Percentiles rank a stretch among this genome's conserved stretches.
These are phyloP conservation scores for Eilema sororculum DNA, from an alignment of 2,888 invertebrate genomes.

Conservation along the genomic window DNA sequence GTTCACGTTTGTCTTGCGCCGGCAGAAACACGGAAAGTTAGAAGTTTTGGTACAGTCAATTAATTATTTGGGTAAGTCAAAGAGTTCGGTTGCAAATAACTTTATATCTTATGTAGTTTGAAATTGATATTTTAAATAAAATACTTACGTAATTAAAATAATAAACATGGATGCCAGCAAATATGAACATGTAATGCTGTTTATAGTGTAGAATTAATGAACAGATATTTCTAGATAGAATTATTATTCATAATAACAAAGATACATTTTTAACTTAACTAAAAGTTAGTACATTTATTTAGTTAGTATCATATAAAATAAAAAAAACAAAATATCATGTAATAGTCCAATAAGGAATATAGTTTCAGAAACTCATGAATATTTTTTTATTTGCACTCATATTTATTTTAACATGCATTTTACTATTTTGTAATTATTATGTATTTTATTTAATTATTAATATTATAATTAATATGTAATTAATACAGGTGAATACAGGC, in stretches of 20 bases:
- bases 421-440: neutral
- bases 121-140: neutral
- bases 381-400: neutral
- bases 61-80: conserved; percentile 66
- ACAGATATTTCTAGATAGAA: neutral
- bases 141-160: neutral
- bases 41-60: conserved; percentile 64
- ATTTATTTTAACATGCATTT: neutral
- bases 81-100: conserved; percentile 31
- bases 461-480: no score
- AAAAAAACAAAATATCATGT: neutral
- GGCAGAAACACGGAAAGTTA: conserved; percentile 71
- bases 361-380: neutral
- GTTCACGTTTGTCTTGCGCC: conserved; percentile 70
- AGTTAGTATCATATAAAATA: neutral
- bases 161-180: neutral
- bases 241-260: neutral
- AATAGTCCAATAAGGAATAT: neutral
- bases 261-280: neutral
- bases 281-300: neutral
- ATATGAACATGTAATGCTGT: neutral
- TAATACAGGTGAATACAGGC: no score
- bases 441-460: no score
- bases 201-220: neutral
- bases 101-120: neutral